These are phyloP conservation scores for Morelia viridis DNA, from an alignment of 2,797 vertebrate species.

Conservation along the genomic window DNA sequence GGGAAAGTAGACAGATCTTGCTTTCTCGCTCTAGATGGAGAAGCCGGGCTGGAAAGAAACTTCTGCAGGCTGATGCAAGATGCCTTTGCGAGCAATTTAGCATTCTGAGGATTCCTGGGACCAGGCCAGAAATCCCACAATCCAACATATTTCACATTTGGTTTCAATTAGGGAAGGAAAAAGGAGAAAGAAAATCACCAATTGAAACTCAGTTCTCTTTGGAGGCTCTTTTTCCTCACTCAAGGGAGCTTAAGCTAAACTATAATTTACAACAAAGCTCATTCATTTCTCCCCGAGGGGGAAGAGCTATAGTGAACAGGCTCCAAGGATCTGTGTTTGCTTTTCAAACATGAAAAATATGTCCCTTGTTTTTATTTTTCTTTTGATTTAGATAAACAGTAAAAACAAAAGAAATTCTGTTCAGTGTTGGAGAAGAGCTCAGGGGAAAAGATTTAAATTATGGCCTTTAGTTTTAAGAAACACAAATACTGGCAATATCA, in stretches of 20 bases:
- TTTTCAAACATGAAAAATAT: background rate
- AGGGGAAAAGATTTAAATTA: background rate
- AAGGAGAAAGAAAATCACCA: conserved; percentile 71
- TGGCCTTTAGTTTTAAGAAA: background rate
- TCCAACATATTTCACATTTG: conserved; percentile 89
- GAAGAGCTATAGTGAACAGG: conserved; percentile 40
- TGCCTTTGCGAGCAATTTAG: conserved; percentile 79
- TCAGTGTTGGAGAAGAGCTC: background rate
- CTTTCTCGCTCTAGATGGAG: conserved; percentile 36
- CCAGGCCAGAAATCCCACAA: conserved; percentile 85
- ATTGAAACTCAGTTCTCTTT: conserved; percentile 73
- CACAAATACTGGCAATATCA: background rate
- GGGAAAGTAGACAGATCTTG: conserved; percentile 31
- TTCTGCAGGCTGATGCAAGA: conserved; percentile 92
- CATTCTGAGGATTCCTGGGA: conserved; percentile 85
- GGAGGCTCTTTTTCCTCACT: conserved; percentile 79
- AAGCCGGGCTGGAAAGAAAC: conserved; percentile 66
- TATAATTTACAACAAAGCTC: conserved; percentile 77
- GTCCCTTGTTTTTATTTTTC: background rate
- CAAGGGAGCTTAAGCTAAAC: conserved; percentile 71
- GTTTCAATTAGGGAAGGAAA: conserved; percentile 86
- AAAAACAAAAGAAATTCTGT: background rate
- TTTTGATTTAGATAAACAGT: background rate
- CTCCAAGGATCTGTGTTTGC: conserved; percentile 59
- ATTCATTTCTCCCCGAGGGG: conserved; percentile 63